Percentiles rank a stretch among this genome's conserved stretches.
These are phyloP conservation scores for Napeogenes inachia DNA, from an alignment of 2,888 invertebrate species.

Conservation along the genomic window DNA sequence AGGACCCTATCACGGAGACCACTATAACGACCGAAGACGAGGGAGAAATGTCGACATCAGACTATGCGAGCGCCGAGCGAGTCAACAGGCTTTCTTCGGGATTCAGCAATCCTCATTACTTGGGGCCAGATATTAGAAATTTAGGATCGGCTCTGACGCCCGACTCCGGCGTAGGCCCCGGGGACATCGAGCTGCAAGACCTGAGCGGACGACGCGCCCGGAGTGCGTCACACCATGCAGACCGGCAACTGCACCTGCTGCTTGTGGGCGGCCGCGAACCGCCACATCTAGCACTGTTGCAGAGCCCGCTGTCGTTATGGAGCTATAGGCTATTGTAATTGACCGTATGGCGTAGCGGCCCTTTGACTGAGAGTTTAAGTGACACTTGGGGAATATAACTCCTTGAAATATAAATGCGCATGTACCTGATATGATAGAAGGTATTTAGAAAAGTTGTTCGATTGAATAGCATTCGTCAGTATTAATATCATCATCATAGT, in stretches of 20 bases:
- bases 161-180: conserved; percentile 78
- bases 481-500: too few species aligned
- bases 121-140: conserved; percentile 83
- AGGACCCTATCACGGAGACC: conserved; percentile 59
- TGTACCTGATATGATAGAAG: too few species aligned
- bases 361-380: too few species aligned
- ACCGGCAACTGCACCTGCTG: conserved; percentile 47
- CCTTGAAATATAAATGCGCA: too few species aligned
- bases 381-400: too few species aligned
- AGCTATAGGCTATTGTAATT: conserved; percentile 78
- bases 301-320: conserved; percentile 88
- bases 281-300: conserved; percentile 85
- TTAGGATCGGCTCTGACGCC: conserved; percentile 82
- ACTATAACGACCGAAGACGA: conserved; percentile 68
- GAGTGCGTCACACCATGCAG: conserved; percentile 41
- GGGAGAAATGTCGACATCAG: conserved; percentile 81
- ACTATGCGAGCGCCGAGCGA: conserved; percentile 85
- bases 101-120: conserved; percentile 86
- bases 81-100: conserved; percentile 78
- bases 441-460: too few species aligned
- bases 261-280: conserved; percentile 88
- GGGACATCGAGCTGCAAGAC: conserved; percentile 65
- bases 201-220: conserved; percentile 42
- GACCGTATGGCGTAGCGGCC: background rate
- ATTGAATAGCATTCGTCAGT: too few species aligned